These are phyloP conservation scores for Parasteatoda lunata DNA, from an alignment of 2,888 invertebrate species.

Conservation along the genomic window DNA sequence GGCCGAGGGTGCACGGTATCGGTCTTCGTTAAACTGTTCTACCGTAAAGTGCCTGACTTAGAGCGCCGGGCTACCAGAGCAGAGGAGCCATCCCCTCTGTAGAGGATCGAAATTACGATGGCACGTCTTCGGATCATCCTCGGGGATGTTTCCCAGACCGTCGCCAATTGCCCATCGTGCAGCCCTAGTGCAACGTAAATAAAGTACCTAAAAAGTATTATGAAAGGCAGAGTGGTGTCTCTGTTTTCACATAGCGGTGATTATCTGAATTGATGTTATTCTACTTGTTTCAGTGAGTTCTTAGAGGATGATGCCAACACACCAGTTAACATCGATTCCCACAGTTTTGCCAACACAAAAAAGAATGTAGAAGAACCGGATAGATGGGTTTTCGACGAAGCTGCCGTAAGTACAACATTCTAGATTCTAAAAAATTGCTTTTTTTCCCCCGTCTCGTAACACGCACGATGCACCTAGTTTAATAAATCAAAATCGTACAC, in stretches of 20 bases:
- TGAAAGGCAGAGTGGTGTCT: neutral
- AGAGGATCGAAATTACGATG: too few relatives aligned
- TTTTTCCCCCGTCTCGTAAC: too few relatives aligned
- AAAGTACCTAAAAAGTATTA: neutral
- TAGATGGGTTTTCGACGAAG: constrained; percentile 96
- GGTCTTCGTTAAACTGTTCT: too few relatives aligned
- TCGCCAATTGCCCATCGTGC: neutral
- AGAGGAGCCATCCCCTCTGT: too few relatives aligned
- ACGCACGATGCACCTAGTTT: too few relatives aligned
- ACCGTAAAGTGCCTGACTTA: too few relatives aligned
- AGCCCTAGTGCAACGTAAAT: neutral
- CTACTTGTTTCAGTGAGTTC: constrained; percentile 81
- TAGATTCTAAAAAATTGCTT: too few relatives aligned
- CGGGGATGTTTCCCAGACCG: neutral
- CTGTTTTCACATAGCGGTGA: neutral
- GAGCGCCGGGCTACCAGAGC: too few relatives aligned
- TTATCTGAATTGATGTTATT: neutral
- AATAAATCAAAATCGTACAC: too few relatives aligned
- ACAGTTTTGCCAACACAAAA: constrained; percentile 88
- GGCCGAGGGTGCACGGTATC: too few relatives aligned
- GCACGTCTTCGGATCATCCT: neutral
- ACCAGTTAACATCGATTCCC: constrained; percentile 97
- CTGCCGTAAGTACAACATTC: constrained; percentile 82
- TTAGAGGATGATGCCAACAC: constrained; percentile 94
- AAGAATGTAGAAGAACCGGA: constrained; percentile 85